Conservation (phyloP, 2,113 vertebrate genomes). For the Tylochromis polylepis region DNA sequence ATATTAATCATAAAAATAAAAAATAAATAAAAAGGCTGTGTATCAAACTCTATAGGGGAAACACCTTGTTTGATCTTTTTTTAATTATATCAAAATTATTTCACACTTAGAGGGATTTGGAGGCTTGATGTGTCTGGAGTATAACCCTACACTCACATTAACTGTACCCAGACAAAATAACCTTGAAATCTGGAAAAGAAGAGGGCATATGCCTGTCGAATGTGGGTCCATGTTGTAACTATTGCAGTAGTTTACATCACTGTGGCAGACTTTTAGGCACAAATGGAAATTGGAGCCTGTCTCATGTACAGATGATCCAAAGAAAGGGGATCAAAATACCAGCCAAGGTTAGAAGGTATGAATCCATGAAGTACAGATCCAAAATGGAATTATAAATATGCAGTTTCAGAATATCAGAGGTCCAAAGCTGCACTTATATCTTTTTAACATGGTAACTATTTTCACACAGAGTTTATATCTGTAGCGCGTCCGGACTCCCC, state of each 20-base stretch:
- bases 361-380: neutral
- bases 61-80: neutral
- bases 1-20: neutral
- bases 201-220: neutral
- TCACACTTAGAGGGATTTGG: neutral
- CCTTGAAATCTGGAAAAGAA: neutral
- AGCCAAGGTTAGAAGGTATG: neutral
- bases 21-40: neutral
- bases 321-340: neutral
- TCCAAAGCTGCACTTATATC: neutral
- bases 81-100: neutral
- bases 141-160: neutral
- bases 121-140: neutral
- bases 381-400: neutral
- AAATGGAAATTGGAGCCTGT: constrained; percentile 6
- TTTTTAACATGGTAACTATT: neutral
- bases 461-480: neutral
- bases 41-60: neutral
- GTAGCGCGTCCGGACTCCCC: no score
- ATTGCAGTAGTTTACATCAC: constrained; percentile 2
- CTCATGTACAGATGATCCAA: neutral
- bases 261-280: neutral
- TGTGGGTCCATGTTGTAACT: neutral
- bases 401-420: neutral
- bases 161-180: neutral